Evolutionary conservation across 1,140 invertebrate species (phyloP), one percentile per base, ranked within the genome.

Genomic region (Alviniconcha marisindica): DNA sequence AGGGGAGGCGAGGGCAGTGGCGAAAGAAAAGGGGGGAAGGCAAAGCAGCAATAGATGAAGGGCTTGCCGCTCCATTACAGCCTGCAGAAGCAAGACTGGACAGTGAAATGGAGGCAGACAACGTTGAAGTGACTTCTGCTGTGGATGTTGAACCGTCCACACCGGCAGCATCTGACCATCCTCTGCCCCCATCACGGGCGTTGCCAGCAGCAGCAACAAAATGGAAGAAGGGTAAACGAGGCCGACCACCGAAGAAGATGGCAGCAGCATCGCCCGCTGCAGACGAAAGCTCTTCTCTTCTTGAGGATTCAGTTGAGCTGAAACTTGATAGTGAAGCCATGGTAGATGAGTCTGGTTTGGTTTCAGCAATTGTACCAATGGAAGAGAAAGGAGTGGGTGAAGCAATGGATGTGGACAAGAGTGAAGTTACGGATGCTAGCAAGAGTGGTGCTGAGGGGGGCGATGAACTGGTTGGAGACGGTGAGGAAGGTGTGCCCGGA

Each of bases 191-290:
- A n/a, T n/a, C n/a, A n/a, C n/a, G n/a, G n/a, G n/a, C n/a, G n/a
- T n/a, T 36, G 15, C 38, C 71, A 74, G 21, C 15, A 21, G 42
- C 5, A n/a, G 24, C 24, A 18, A 76, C 40, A 4, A 48, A 48
- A 48, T 5, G 44, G 44, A 44, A 44, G 4, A 80, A 76, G 73
- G 40, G 40, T 14, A 76, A 31, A 44, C 56, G 78, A 42, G 60
- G 78, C 38, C 78, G 78, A 18, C 78, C 51, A 12, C 60, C 56
- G 14, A 80, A 80, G 44, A 69, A 66, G 60, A 60, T 10, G 28
- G 60, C 4, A 24, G 5, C 24, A 63, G 60, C n/a, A n/a, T n/a
- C 7, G 24, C 21, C 60, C 28, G 60, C 60, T 48, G 44, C 5
- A 48, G 44, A 48, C 44, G 18, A 18, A n/a, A n/a, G n/a, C n/a